Evolutionary conservation across 2,797 vertebrate genomes (phyloP).

Genomic region (Phalloptychus januarius): DNA sequence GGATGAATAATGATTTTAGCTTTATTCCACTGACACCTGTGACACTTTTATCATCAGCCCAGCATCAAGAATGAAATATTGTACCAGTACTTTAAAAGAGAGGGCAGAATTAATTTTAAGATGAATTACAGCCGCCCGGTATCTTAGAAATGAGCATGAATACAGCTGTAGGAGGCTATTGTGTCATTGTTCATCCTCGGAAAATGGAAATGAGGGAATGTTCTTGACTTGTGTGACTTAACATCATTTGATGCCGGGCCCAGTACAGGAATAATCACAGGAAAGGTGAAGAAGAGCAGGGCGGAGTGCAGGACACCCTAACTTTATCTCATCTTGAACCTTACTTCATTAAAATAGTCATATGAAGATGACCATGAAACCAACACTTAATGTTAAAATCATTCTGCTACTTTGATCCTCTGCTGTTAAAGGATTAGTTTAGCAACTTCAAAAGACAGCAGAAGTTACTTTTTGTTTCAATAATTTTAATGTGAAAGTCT

Average conservation of each 20-base stretch:
- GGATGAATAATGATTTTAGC: slow-evolving; percentile 50
- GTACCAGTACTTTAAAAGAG: slow-evolving; percentile 38
- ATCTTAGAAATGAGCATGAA: slow-evolving; percentile 33
- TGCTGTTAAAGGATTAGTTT: background rate
- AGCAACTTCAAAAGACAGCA: background rate
- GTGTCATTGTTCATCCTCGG: slow-evolving; percentile 39
- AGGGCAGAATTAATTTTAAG: slow-evolving; percentile 55
- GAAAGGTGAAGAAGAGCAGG: background rate
- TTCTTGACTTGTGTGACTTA: slow-evolving; percentile 26
- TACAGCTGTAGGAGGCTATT: slow-evolving; percentile 41
- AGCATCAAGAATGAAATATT: slow-evolving; percentile 49
- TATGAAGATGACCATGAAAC: background rate
- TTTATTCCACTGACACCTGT: slow-evolving; percentile 50
- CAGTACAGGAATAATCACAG: background rate
- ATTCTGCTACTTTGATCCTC: background rate
- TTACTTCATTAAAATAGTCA: slow-evolving; percentile 8
- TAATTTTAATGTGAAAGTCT: background rate
- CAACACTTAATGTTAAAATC: background rate
- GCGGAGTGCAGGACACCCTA: background rate
- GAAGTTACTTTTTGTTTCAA: background rate
- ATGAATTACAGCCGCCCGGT: slow-evolving; percentile 37
- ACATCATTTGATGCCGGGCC: slow-evolving; percentile 25
- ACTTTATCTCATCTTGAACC: slow-evolving; percentile 1
- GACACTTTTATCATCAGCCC: slow-evolving; percentile 54
- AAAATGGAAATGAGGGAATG: slow-evolving; percentile 40